phyloP scores from a whole-genome alignment of 2,888 invertebrate genomes.

The Calephelis perditalis region DNA sequence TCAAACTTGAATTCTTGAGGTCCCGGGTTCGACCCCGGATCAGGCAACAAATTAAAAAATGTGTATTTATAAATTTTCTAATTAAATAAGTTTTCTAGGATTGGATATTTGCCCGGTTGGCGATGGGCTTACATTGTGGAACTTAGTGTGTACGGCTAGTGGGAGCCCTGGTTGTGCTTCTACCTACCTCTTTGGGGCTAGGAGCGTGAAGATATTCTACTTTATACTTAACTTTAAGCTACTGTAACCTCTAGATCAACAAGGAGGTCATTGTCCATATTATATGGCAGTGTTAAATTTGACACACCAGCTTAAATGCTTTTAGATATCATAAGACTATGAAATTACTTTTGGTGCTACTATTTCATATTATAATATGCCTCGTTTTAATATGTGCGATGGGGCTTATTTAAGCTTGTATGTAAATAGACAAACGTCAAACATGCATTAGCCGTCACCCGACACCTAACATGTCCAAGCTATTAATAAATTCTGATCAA shows the following conservation, averaged over 20 bases:
- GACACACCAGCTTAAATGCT: neutral
- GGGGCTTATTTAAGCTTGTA: neutral
- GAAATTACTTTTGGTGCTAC: neutral
- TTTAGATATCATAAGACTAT: neutral
- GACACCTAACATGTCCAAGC: slow-evolving; percentile 14
- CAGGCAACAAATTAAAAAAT: too few species aligned
- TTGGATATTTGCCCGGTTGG: too few species aligned
- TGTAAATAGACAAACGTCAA: slow-evolving; percentile 15
- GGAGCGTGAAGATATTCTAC: too few species aligned
- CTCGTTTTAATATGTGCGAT: neutral
- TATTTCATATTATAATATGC: too few species aligned
- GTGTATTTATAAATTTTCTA: too few species aligned
- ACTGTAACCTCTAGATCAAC: neutral
- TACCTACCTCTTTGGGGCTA: too few species aligned
- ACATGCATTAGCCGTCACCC: slow-evolving; percentile 23
- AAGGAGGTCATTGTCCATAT: neutral
- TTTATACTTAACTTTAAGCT: neutral
- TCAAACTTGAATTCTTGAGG: too few species aligned
- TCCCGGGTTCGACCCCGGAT: too few species aligned
- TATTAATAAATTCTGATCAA: slow-evolving; percentile 5
- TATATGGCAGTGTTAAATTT: neutral
- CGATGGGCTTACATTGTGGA: too few species aligned
- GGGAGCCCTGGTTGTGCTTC: too few species aligned
- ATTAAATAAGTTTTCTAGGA: too few species aligned
- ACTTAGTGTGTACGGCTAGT: too few species aligned